Evolutionary conservation across 23 tunicate genomes (phyloP), one percentile per base, ranked within the genome.

Genomic region (Aplidium turbinatum): DNA sequence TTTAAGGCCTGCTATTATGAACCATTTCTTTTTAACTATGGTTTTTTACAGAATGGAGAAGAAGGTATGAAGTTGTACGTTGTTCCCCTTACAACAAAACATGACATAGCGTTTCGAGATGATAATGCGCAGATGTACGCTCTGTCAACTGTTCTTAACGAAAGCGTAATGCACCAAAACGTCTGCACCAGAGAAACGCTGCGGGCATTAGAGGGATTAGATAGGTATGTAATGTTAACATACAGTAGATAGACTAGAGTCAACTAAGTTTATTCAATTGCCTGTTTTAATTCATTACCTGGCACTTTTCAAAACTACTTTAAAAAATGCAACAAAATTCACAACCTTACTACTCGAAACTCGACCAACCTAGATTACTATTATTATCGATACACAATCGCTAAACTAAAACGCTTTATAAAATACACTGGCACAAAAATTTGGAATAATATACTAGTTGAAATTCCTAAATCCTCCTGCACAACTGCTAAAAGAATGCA

Each of bases 61-160:
- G 62, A 55, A 6, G 62, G 11, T 48, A 6, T 70, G 35, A 46
- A 35, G 16, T 27, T 70, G 25, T 70, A 24, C 47, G 76, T 70
- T 47, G 58, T 70, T 23, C 76, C 76, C 7, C 3, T 48, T 4
- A 3, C 38, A 9, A 30, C 6, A 3, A 70, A 47, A 34, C 76
- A 24, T 3, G 76, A 70, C 30, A 24, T 13, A 11, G 3, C 38
- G 6, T 47, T 48, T 70, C 18, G 18, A 7, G 24, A 46, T 47
- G 22, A 6, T 20, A 11, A 16, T 13, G 6, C 47, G 58, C 47
- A 48, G n/a, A 46, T 70, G 47, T 47, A 47, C 23, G 19, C 47
- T 6, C 38, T 70, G n/a, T 70, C 58, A 9, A 20, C 72, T 9
- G 36, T 31, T 4, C 35, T 70, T 30, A 70, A 30, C 47, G 58